Evolutionary conservation across 2,113 vertebrate species (phyloP).

Genomic region (Coptodon bakossiorum): DNA sequence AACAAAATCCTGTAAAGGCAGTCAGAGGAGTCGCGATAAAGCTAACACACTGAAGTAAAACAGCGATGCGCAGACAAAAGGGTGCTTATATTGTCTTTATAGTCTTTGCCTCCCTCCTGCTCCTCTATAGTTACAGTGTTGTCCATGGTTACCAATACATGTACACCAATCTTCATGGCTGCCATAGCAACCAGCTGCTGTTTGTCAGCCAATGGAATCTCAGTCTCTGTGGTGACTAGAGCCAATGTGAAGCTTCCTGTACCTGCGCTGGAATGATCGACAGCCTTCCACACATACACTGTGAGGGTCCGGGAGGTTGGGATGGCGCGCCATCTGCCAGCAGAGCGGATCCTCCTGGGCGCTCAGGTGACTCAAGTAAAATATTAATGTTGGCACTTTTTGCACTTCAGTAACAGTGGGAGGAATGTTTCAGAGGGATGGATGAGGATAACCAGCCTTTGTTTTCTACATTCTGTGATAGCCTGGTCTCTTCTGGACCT

Average conservation of each 20-base stretch:
- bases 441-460: not conserved
- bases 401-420: conserved; percentile 51
- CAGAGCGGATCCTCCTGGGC: not conserved
- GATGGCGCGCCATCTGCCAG: not conserved
- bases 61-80: conserved; percentile 63
- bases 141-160: conserved; percentile 21
- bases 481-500: not conserved
- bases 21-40: conserved; percentile 52
- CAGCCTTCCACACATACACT: not conserved
- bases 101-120: not conserved
- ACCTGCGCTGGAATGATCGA: conserved; percentile 41
- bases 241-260: conserved; percentile 32
- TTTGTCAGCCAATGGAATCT: conserved; percentile 31
- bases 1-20: conserved; percentile 62
- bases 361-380: conserved; percentile 58
- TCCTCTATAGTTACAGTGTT: conserved; percentile 1
- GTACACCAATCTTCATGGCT: conserved; percentile 12
- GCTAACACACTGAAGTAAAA: conserved; percentile 64
- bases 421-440: not conserved
- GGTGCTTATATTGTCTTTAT: conserved; percentile 30
- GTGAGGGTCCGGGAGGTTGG: not conserved
- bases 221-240: conserved; percentile 43
- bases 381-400: conserved; percentile 71
- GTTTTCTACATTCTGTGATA: conserved; percentile 21
- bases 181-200: conserved; percentile 42